Base-by-base conservation (phyloP, 2,113 vertebrate species). In the Cebus imitator region DNA sequence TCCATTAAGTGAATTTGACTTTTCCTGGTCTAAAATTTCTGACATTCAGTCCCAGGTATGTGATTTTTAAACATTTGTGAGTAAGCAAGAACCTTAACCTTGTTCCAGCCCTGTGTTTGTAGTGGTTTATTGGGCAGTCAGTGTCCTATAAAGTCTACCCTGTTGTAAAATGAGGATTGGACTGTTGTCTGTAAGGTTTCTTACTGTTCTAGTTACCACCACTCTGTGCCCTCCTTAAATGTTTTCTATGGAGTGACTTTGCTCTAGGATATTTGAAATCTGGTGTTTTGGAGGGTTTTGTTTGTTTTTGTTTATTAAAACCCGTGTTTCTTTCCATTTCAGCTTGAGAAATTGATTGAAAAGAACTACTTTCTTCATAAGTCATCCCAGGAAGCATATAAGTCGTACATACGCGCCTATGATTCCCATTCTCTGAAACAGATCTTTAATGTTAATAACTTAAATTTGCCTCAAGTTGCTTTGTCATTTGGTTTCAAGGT, bases 341-440 rank as follows among this genome's bases (percentile, higher is more conserved):
- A 99, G 99, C 96, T 99, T 98, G 99, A 99, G 95, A 99, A 99
- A 91, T 98, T 99, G 98, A 99, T 99, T 37, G 99, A 99, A 98
- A 99, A 99, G 99, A 99, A 99, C 98, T 99, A 99, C 97, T 99
- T 99, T 93, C 99, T 99, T 68, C 99, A 99, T 98, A 99, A 99
- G 98, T 99, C 99, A 0, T 99, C 99, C 21, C 99, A 99, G 97
- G 99, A 99, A 97, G 99, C 99, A 3, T 99, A 99, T 98, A 99
- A 99, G 98, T 99, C 99, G 4, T 99, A 99, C 9, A 99, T 99
- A 75, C 98, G 99, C 83, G 99, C 99, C 0, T 99, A 99, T 1
- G 99, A 99, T 98, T 99, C 99, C 5, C 99, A 99, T 95, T 99
- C 99, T 18, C 99, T 99, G 98, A 99, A 99, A 96, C 99, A 99